Base-by-base conservation (phyloP, 2,888 invertebrate species). In the Gymnoscelis rufifasciata region DNA sequence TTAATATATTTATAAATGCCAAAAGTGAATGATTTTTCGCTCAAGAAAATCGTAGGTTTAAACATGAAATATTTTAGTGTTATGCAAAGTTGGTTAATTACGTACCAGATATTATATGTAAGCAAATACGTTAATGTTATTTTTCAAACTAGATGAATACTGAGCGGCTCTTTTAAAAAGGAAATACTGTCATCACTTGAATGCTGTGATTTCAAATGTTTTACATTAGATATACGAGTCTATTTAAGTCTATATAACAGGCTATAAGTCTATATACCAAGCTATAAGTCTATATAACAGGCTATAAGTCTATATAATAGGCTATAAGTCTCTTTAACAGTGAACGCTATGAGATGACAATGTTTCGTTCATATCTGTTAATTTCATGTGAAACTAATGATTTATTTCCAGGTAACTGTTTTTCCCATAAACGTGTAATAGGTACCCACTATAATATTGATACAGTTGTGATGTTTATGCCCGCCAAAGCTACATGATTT, bases 401-500 rank as follows among this genome's bases (percentile, higher is more conserved):
- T 74, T 47, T 47, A n/a, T 48, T 78, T 78, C 54, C 78, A 78
- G 78, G 54, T 45, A 36, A 45, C 33, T 48, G 12, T 43, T 51
- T 41, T n/a, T 41, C 8, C 36, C 30, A 48, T 43, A 36, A 40
- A 40, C 29, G 33, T 52, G 38, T 35, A 45, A 47, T 57, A 57
- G 38, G 54, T 51, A 47, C 35, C 11, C 19, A 38, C 29, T 24
- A 44, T 47, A 42, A 48, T 49, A 47, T 44, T 40, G 26, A 52
- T 49, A 38, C 23, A 48, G 29, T 51, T 47, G 43, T 51, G 51
- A 62, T 53, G 65, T 79, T 79, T 80, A 83, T 81, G 79, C 83
- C 84, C 87, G 87, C 87, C 87, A 88, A 88, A 88, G 87, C 73
- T 86, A 83, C 84, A 75, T 71, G 71, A 74, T 76, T 74, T 74